phyloP scores from a whole-genome alignment of 2,797 vertebrate genomes.

The Monodelphis domestica region DNA sequence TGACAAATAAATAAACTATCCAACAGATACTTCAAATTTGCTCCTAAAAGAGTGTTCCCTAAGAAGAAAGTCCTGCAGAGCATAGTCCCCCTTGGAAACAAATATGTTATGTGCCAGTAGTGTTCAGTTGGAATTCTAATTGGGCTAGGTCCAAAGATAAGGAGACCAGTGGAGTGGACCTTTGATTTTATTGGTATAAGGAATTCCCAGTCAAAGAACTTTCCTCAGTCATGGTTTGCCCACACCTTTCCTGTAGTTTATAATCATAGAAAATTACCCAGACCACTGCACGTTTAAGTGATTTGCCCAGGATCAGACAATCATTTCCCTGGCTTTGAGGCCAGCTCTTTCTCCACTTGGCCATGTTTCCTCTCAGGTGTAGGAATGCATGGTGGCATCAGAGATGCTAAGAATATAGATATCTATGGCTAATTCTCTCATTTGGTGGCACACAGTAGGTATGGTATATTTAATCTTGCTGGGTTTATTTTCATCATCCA shows the following conservation, averaged over 20 bases:
- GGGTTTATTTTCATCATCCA: background rate
- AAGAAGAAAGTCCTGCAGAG: background rate
- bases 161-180: background rate
- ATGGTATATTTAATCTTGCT: background rate
- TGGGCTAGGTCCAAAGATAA: background rate
- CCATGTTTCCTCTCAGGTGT: background rate
- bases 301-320: background rate
- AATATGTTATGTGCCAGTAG: background rate
- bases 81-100: background rate
- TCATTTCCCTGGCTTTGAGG: background rate
- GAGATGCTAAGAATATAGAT: background rate
- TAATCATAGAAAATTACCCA: background rate
- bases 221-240: background rate
- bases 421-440: background rate
- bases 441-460: constrained; percentile 31
- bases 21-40: background rate
- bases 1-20: background rate
- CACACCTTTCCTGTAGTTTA: background rate
- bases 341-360: background rate
- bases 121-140: background rate
- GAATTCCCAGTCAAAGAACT: background rate
- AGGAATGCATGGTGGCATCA: background rate
- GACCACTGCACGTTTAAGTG: background rate
- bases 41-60: background rate
- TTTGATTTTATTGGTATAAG: background rate